These are phyloP conservation scores for Phataginus tetradactyla DNA, from an alignment of 2,797 vertebrate species.

Conservation along the genomic window DNA sequence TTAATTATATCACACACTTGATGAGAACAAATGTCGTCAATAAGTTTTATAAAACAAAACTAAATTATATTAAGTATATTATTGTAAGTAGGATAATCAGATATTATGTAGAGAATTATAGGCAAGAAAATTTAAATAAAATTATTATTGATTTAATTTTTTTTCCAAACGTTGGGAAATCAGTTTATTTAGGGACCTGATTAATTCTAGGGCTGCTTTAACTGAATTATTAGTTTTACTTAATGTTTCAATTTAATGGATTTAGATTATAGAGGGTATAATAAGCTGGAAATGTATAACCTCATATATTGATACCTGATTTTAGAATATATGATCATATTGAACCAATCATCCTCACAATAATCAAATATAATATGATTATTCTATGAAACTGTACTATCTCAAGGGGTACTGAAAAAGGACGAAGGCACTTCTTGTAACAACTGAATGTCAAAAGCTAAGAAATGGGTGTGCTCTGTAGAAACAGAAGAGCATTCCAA, in stretches of 20 bases:
- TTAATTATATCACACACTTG: background rate
- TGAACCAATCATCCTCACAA: background rate
- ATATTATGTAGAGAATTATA: background rate
- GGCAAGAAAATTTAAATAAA: background rate
- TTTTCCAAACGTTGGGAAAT: background rate
- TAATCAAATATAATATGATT: background rate
- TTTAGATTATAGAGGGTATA: background rate
- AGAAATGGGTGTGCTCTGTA: background rate
- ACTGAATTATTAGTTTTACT: background rate
- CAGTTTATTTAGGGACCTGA: background rate
- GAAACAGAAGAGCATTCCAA: background rate
- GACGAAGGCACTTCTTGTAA: background rate
- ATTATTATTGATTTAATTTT: background rate
- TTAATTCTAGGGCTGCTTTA: background rate
- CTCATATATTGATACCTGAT: background rate
- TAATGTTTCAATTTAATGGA: background rate
- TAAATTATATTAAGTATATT: background rate
- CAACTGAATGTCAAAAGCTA: background rate
- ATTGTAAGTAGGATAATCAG: background rate
- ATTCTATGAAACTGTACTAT: background rate
- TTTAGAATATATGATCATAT: background rate
- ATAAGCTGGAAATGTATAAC: background rate
- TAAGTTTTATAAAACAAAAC: background rate
- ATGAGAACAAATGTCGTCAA: background rate
- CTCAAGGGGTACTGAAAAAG: background rate